Evolutionary conservation across 1,140 invertebrate species (phyloP), one percentile per base, ranked within the genome.

Genomic region (Drosophila azteca): DNA sequence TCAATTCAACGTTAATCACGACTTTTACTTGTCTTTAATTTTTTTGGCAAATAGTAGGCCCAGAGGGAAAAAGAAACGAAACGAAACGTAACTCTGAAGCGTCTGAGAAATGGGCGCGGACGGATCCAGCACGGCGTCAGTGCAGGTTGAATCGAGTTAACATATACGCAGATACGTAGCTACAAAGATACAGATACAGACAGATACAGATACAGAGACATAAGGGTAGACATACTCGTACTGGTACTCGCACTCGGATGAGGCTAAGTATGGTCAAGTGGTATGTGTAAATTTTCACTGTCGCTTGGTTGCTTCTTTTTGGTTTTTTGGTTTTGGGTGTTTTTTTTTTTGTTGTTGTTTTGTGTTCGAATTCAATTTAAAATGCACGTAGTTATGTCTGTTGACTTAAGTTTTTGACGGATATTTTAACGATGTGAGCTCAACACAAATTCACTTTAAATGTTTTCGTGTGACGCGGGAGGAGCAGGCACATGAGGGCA

Each of bases 401-500:
- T 90, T 90, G 87, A 75, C 88, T 89, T 88, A 90, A 90, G 78
- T 88, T 90, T 90, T 90, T 90, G 83, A 90, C 88, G 83, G 87
- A 84, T 90, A 88, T 90, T 88, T 90, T 90, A 90, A 90, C 88
- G 88, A 90, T 90, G 79, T 90, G 88, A 90, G 83, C 88, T 90
- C 88, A 90, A 90, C 79, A 90, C 84, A 90, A 90, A 90, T 90
- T 90, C 87, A 90, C 88, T 88, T 90, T 87, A 90, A 90, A 75
- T 80, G 79, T 71, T 83, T 79, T 78, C 63, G 65, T 73, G 69
- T 61, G 60, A 45, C 41, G 51, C 44, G n/a, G n/a, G 29, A 22
- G 62, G 11, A 13, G 54, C 22, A 22, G 26, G 45, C 8, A 9
- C 49, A 43, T 41, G 49, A 39, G 13, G 35, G 17, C 17, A 43